Evolutionary conservation across 2,113 vertebrate species (phyloP), one percentile per base, ranked within the genome.

Genomic region (Phocoena phocoena): DNA sequence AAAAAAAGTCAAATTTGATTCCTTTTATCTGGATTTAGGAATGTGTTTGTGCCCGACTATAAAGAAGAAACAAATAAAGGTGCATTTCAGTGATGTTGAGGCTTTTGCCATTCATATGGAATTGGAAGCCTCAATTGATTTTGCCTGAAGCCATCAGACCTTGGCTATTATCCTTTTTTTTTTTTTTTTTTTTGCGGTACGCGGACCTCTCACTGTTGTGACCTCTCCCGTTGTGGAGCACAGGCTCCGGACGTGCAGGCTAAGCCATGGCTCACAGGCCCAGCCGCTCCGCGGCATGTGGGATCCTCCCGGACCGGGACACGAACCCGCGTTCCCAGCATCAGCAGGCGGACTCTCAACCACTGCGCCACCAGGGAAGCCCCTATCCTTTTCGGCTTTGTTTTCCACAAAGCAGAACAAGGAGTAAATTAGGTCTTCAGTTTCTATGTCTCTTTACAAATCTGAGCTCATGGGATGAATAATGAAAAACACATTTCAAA

Each of bases 381-480:
- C 12, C 47, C 47, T 97, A 97, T 96, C 93, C 36, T 50, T 44
- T 97, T 94, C 17, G 53, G 89, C 80, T 97, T 96, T 97, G 90
- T 96, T 97, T 97, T 93, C 65, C 92, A 88, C 28, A 96, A 95
- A 94, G 41, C 60, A 93, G 95, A 95, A 96, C 73, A 95, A 94
- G 60, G 23, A 93, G 10, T 92, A 97, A 97, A 96, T 96, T 96
- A 97, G 87, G 93, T 91, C 88, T 88, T 90, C 1, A 9, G 70
- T 92, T 97, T 93, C 88, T 96, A 55, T 68, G 82, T 87, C 91
- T 96, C 94, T 97, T 96, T 92, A 97, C n/a, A 97, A 95, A 97
- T 90, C 68, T 65, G 44, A 97, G 89, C 84, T 92, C 81, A 87
- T 93, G 92, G 36, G 14, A 74, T 97, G 80, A 98, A 97, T 93